Evolutionary conservation across 2,113 vertebrate genomes (phyloP), one percentile per base, ranked within the genome.

Genomic region (Saccopteryx bilineata): DNA sequence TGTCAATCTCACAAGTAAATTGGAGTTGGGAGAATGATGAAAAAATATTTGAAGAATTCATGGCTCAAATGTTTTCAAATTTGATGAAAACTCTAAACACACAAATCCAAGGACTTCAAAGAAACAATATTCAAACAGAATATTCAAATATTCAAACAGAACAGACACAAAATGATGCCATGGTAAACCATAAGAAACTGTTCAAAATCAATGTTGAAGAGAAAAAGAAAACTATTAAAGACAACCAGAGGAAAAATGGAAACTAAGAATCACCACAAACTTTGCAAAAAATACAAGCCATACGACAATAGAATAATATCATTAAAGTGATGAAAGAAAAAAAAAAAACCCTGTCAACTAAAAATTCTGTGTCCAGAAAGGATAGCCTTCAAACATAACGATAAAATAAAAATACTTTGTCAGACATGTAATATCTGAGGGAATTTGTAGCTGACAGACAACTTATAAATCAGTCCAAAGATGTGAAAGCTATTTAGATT

Each of bases 361-460:
- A 71, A 89, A 89, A 79, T 65, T 80, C 54, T n/a, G 33, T 33
- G 71, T 75, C 8, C 5, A 26, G 17, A 39, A 54, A 86, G 93
- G 76, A 50, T 85, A 33, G 26, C 33, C 24, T 89, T 65, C 8
- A 65, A 85, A 87, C 66, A 78, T 69, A 76, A 71, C 69, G 52
- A 68, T 23, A 76, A 86, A 95, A 87, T 71, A 46, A 76, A 86
- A 95, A 87, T 71, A 46, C 31, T 84, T 88, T 76, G 31, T 83
- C 8, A 87, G 58, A 50, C 18, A 60, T 7, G 50, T 28, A 58
- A 63, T 17, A n/a, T 4, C 31, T 65, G 65, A 66, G 60, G 86
- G 31, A 58, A 24, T 78, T n/a, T 91, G 52, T 72, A 72, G 21
- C 71, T 24, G 12, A 21, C 18, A 58, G 63, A 72, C 24, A 9